These are phyloP conservation scores for Delichon dasypus DNA, from an alignment of 2,797 vertebrate species.

Conservation along the genomic window DNA sequence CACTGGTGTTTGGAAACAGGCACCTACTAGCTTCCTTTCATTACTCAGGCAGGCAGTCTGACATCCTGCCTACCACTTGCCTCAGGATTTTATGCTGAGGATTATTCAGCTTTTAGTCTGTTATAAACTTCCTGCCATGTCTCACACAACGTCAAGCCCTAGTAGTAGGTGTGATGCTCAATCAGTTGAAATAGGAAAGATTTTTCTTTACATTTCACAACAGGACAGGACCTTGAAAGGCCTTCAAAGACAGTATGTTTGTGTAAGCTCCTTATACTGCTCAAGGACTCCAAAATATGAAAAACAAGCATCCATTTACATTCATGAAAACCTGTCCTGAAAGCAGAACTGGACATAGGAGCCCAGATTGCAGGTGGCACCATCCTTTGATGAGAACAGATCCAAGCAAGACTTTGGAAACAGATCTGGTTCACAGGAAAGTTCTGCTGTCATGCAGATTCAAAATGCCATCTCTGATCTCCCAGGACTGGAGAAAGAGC, in stretches of 20 bases:
- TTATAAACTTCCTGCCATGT: not conserved
- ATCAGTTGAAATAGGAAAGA: not conserved
- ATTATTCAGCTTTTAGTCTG: not conserved
- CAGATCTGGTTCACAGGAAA: not conserved
- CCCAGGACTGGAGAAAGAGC: not conserved
- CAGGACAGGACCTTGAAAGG: not conserved
- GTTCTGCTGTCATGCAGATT: not conserved
- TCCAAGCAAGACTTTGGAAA: not conserved
- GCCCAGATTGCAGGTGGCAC: not conserved
- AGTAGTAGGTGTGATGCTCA: not conserved
- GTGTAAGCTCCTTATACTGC: not conserved
- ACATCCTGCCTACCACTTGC: not conserved
- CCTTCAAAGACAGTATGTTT: not conserved
- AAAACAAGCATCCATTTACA: not conserved
- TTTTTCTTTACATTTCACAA: not conserved
- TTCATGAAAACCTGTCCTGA: not conserved
- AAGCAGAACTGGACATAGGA: not conserved
- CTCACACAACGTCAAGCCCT: not conserved
- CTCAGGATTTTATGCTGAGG: not conserved
- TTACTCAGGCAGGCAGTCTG: not conserved
- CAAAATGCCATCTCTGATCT: not conserved
- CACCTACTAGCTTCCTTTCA: not conserved
- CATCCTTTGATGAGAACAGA: not conserved
- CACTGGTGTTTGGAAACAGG: conserved; percentile 21
- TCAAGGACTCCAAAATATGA: not conserved